Evolutionary conservation across 1,140 invertebrate species (phyloP).

Genomic region (Aradophagus sp.): DNA sequence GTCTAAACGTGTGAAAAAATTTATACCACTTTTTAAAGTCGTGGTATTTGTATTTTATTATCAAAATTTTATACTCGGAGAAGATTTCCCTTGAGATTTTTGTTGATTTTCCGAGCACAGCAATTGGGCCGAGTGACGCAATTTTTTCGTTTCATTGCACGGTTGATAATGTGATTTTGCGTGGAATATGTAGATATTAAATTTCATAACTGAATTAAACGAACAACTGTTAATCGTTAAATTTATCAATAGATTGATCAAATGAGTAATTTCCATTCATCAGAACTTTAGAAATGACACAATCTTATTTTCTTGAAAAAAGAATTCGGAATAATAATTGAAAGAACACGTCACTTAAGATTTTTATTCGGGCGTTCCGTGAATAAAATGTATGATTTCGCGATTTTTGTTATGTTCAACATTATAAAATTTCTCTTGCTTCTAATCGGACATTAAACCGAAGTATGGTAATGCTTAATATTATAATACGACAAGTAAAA

Average conservation of each 20-base stretch:
- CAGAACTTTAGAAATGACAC: too few relatives aligned
- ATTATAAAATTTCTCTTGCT: too few relatives aligned
- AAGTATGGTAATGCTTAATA: not conserved
- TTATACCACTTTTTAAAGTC: conserved; percentile 21
- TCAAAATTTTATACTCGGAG: conserved; percentile 22
- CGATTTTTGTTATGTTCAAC: too few relatives aligned
- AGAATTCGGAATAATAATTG: too few relatives aligned
- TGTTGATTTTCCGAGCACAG: conserved; percentile 20
- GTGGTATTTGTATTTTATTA: conserved; percentile 38
- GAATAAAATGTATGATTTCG: too few relatives aligned
- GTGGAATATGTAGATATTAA: conserved; percentile 1
- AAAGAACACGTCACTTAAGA: too few relatives aligned
- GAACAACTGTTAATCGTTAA: too few relatives aligned
- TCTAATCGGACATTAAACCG: not conserved
- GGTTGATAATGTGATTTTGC: conserved; percentile 6
- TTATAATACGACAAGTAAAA: conserved; percentile 1
- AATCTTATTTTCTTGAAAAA: too few relatives aligned
- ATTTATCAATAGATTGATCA: too few relatives aligned
- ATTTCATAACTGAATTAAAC: too few relatives aligned
- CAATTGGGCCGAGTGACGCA: conserved; percentile 21
- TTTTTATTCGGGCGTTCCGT: too few relatives aligned
- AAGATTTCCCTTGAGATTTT: conserved; percentile 36
- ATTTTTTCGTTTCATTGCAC: conserved; percentile 24
- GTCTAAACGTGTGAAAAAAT: not conserved
- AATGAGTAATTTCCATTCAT: too few relatives aligned